phyloP scores from a whole-genome alignment of 2,888 invertebrate genomes.

The Elgonia sp. region DNA sequence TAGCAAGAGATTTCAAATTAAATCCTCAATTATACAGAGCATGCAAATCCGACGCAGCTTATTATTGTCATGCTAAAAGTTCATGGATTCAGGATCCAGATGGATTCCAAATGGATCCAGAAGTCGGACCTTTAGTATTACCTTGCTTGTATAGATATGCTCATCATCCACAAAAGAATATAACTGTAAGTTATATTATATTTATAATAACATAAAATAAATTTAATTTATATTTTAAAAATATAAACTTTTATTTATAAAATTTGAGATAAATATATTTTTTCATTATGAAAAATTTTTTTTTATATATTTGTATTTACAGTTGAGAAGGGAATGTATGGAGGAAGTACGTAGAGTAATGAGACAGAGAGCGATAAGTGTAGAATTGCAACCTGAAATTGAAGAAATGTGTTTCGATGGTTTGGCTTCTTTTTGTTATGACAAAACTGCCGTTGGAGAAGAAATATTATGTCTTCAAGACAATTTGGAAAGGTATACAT shows the following conservation, averaged over 20 bases:
- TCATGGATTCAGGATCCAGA: slow-evolving; percentile 93
- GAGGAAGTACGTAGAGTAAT: slow-evolving; percentile 96
- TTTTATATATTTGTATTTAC: slow-evolving; percentile 56
- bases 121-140: slow-evolving; percentile 94
- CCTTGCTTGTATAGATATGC: slow-evolving; percentile 94
- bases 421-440: slow-evolving; percentile 93
- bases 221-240: no score
- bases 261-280: no score
- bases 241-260: neutral
- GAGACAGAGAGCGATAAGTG: slow-evolving; percentile 96
- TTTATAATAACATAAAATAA: no score
- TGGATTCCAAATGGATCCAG: slow-evolving; percentile 91
- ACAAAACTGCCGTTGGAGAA: slow-evolving; percentile 95
- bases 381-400: slow-evolving; percentile 97
- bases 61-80: slow-evolving; percentile 92
- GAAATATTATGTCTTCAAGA: slow-evolving; percentile 97
- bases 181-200: slow-evolving; percentile 82
- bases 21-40: slow-evolving; percentile 96
- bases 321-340: slow-evolving; percentile 88
- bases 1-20: slow-evolving; percentile 97
- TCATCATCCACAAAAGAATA: slow-evolving; percentile 85
- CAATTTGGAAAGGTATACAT: slow-evolving; percentile 89
- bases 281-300: no score
- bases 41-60: slow-evolving; percentile 95
- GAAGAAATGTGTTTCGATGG: slow-evolving; percentile 96